These are phyloP conservation scores for Cecidostiba fungosa DNA, from an alignment of 2,888 invertebrate species.

Conservation along the genomic window DNA sequence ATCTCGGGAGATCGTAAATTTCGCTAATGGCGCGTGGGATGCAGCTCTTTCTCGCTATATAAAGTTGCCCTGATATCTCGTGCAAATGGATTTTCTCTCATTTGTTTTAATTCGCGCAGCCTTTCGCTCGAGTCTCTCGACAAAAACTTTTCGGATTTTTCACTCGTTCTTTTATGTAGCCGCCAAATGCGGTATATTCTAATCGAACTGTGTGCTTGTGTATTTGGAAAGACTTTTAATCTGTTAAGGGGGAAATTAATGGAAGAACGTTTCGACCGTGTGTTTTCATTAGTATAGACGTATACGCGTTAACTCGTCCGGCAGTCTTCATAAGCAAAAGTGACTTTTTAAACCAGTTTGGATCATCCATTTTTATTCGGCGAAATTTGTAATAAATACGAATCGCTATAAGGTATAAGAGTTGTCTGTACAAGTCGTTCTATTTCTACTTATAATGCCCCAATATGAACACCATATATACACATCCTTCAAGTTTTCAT, in stretches of 20 bases:
- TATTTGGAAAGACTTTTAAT: constrained; percentile 19
- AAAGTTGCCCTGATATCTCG: neutral
- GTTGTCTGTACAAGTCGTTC: neutral
- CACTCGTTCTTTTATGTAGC: neutral
- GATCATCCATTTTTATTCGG: constrained; percentile 15
- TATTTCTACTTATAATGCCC: neutral
- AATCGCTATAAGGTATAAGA: neutral
- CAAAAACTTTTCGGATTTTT: too few relatives aligned
- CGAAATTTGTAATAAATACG: too few relatives aligned
- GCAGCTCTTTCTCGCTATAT: constrained; percentile 11
- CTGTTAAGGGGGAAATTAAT: constrained; percentile 29
- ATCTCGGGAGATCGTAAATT: constrained; percentile 49
- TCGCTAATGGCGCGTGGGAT: constrained; percentile 32
- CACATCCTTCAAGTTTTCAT: neutral
- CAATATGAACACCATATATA: too few relatives aligned
- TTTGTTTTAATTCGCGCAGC: neutral
- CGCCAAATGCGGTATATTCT: neutral
- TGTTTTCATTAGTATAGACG: constrained; percentile 41
- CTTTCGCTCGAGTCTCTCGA: too few relatives aligned
- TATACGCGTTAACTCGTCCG: constrained; percentile 29
- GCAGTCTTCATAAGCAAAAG: neutral
- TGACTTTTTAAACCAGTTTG: too few relatives aligned
- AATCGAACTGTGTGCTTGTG: constrained; percentile 8
- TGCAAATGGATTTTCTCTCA: neutral
- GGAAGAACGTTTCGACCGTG: constrained; percentile 28